phyloP scores from a whole-genome alignment of 2,888 invertebrate species.

The Lithodes maja region DNA sequence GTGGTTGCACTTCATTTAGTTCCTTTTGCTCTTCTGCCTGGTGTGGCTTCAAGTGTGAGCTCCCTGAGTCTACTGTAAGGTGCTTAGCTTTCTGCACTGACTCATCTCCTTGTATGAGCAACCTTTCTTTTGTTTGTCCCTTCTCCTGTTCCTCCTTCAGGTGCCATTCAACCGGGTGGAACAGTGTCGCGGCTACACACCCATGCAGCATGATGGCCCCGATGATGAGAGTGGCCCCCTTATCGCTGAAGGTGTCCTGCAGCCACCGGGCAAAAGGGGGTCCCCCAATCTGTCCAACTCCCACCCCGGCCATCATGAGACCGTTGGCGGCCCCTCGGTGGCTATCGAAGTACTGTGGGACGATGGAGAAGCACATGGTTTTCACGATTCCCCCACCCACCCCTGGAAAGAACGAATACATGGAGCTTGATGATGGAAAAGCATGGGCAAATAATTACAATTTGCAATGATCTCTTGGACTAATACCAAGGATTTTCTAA shows the following conservation, averaged over 20 bases:
- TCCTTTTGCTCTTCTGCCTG: no score
- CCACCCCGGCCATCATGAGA: constrained; percentile 23
- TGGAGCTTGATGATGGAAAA: not conserved
- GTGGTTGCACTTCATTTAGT: no score
- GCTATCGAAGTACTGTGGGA: constrained; percentile 59
- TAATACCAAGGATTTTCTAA: no score
- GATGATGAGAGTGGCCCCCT: constrained; percentile 49
- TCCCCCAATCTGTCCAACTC: constrained; percentile 24
- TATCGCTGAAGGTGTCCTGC: constrained; percentile 30
- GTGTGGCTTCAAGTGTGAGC: no score
- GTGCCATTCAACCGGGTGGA: constrained; percentile 63
- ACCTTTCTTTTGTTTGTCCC: not conserved
- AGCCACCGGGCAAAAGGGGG: constrained; percentile 30
- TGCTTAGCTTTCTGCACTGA: no score
- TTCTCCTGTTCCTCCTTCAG: constrained; percentile 2
- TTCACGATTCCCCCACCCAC: constrained; percentile 31
- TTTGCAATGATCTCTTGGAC: no score
- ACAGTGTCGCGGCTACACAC: constrained; percentile 47
- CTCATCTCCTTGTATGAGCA: not conserved
- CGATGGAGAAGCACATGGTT: constrained; percentile 40
- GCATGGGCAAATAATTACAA: not conserved
- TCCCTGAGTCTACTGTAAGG: no score
- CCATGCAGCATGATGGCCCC: constrained; percentile 51
- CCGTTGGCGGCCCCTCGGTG: constrained; percentile 51
- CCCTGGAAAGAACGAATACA: constrained; percentile 27